Evolutionary conservation across 23 tunicate species (phyloP).

Genomic region (Trididemnum miniatum): DNA sequence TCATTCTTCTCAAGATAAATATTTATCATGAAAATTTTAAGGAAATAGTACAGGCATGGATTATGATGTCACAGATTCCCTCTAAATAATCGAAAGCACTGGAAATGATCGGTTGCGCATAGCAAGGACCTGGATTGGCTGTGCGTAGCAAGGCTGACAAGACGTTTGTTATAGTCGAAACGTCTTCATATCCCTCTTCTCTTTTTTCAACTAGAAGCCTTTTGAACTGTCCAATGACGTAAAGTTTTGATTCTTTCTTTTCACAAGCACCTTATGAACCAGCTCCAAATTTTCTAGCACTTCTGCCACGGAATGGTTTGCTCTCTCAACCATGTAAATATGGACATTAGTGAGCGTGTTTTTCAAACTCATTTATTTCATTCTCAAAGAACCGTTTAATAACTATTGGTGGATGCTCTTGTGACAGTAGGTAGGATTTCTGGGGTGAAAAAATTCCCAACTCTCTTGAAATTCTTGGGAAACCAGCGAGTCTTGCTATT

Average conservation of each 20-base stretch:
- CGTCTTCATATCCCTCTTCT: no score
- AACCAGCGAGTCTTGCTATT: slow-evolving; percentile 36
- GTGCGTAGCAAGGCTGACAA: no score
- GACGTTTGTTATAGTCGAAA: no score
- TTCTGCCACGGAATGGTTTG: slow-evolving; percentile 23
- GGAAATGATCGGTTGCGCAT: no score
- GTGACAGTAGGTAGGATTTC: slow-evolving; percentile 20
- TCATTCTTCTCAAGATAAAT: no score
- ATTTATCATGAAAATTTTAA: no score
- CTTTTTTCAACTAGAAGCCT: slow-evolving; percentile 31
- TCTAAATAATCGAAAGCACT: no score
- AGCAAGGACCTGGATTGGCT: no score
- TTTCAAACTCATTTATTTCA: slow-evolving; percentile 24
- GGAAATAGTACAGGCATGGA: no score
- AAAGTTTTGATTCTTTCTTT: slow-evolving; percentile 35
- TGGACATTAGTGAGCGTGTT: slow-evolving; percentile 20
- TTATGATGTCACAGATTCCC: no score
- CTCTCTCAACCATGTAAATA: slow-evolving; percentile 25
- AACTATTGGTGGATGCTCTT: slow-evolving; percentile 22
- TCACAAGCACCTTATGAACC: slow-evolving; percentile 27
- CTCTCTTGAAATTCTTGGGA: slow-evolving; percentile 30
- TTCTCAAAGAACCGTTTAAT: slow-evolving; percentile 27
- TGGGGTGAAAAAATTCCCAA: slow-evolving; percentile 18
- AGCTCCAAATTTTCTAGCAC: slow-evolving; percentile 23
- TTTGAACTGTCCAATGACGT: slow-evolving; percentile 30